Evolutionary conservation across 2,888 invertebrate genomes (phyloP), one percentile per base, ranked within the genome.

Genomic region (Mycalesis mineus): DNA sequence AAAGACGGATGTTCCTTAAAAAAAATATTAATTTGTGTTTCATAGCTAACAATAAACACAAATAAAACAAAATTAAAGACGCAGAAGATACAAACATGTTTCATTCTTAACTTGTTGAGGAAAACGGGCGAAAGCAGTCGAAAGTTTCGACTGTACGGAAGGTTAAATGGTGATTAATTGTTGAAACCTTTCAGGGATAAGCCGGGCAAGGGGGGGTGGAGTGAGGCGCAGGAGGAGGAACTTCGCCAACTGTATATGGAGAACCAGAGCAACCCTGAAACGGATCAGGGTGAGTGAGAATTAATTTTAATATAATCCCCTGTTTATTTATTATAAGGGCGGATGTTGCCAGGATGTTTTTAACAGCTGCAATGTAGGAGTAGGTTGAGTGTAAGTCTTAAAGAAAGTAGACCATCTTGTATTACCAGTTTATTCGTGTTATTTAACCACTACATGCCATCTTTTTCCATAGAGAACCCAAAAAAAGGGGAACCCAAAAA

Each of bases 221-320:
- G 92, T 14, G 96, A 97, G 73, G 94, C 95, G 69, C 95, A 98
- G 77, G 97, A 98, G 80, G 93, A 94, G 63, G 97, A 98, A 87
- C 84, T 98, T 41, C 92, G 94, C 49, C 91, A 92, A 61, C 91
- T 98, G 54, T 97, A 94, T 80, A 94, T 95, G 88, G 97, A 98
- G 81, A 96, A 96, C 80, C 93, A 94, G 82, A 88, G 85, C 42
- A 92, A 92, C 75, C 93, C 92, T 42, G 91, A 93, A 73, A 92
- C 93, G 61, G 91, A 93, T 69, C 92, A 94, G 91, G 95, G 94
- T 94, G 88, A 56, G 58, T 58, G 31, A 17, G 28, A 36, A 52
- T 22, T 42, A 52, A 52, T 42, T 52, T 36, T 41, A 52, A 52
- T 52, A 52, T 52, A 52, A 52, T 52, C 52, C 42, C 42, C 33